A percentile compares a stretch with the other conserved stretches of the same genome.
Conservation (phyloP, 2,797 vertebrate species). For the Pantherophis alleghaniensis region DNA sequence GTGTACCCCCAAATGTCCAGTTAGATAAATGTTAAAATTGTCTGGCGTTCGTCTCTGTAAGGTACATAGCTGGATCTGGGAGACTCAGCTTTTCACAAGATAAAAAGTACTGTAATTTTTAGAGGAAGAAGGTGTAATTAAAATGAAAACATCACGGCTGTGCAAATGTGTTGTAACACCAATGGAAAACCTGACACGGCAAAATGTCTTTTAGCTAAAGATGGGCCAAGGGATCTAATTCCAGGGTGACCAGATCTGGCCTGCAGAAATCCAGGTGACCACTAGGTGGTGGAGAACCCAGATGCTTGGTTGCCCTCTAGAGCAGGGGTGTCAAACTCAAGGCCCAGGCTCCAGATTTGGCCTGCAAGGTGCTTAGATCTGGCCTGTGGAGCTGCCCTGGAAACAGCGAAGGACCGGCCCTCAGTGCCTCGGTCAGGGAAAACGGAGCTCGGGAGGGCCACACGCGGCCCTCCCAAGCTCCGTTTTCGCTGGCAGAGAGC, state of each 20-base stretch:
- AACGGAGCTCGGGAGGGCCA: too few species aligned
- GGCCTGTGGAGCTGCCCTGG: too few species aligned
- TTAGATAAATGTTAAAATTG: background rate
- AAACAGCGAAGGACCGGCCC: too few species aligned
- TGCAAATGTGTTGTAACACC: background rate
- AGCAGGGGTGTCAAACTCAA: too few species aligned
- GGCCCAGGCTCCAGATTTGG: too few species aligned
- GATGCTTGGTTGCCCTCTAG: background rate
- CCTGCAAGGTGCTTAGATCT: too few species aligned
- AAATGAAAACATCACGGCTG: background rate
- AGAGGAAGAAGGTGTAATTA: background rate
- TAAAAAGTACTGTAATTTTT: slow-evolving; percentile 74
- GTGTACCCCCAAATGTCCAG: background rate
- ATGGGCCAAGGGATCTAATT: background rate
- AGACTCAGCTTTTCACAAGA: slow-evolving; percentile 50
- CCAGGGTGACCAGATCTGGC: background rate
- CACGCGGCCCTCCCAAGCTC: too few species aligned
- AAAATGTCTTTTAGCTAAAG: background rate
- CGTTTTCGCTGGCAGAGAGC: too few species aligned
- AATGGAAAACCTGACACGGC: background rate
- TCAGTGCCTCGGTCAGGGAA: too few species aligned
- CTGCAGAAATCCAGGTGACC: background rate
- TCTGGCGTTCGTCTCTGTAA: background rate
- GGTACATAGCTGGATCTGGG: background rate
- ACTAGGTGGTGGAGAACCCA: background rate